Evolutionary conservation across 2,888 invertebrate genomes (phyloP).

Genomic region (Limnephilus rhombicus): DNA sequence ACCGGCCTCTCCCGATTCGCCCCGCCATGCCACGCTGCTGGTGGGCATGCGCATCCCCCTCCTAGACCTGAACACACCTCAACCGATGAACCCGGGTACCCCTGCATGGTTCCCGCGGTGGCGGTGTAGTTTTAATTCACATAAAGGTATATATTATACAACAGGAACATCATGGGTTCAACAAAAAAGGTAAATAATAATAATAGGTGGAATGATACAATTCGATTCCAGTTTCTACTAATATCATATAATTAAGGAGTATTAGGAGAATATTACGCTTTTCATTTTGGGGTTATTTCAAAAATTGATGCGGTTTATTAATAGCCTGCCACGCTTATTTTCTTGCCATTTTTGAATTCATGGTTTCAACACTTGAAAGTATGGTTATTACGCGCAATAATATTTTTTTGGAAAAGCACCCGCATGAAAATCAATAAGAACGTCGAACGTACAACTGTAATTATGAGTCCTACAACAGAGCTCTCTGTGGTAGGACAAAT

Average conservation of each 20-base stretch:
- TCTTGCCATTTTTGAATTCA: not conserved
- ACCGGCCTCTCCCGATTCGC: too few species aligned
- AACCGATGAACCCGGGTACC: too few species aligned
- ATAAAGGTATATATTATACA: not conserved
- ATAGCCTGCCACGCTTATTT: not conserved
- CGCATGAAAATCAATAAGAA: too few species aligned
- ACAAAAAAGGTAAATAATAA: not conserved
- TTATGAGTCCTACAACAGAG: too few species aligned
- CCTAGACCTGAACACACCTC: too few species aligned
- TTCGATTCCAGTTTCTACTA: not conserved
- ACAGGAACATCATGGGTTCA: not conserved
- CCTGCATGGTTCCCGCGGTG: too few species aligned
- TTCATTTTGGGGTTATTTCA: not conserved
- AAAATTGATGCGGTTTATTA: not conserved
- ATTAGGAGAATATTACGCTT: not conserved
- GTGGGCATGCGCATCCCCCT: too few species aligned
- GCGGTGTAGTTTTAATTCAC: not conserved
- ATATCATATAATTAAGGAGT: not conserved
- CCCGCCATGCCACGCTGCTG: too few species aligned
- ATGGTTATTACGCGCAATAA: not conserved
- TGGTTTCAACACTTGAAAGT: not conserved
- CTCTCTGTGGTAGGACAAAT: too few species aligned
- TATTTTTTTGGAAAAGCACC: not conserved
- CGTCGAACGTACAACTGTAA: too few species aligned
- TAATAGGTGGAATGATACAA: not conserved